Conservation (phyloP, 2,113 vertebrate species). For the Ptychochromis oligacanthus region DNA sequence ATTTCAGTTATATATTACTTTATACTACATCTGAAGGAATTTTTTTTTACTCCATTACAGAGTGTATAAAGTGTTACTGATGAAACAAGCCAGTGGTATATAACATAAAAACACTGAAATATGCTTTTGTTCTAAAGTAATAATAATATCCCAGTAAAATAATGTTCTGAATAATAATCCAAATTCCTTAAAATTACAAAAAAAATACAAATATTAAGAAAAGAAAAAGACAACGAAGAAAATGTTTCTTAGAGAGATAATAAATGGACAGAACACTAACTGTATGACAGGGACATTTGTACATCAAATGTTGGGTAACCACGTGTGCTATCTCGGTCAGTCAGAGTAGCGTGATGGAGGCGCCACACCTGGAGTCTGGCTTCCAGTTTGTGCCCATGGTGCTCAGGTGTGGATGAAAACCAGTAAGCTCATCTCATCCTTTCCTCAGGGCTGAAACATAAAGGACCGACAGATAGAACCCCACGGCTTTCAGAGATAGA, state of each 20-base stretch:
- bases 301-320: not conserved
- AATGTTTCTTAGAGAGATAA: no score
- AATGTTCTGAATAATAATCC: not conserved
- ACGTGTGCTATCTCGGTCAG: constrained; percentile 27
- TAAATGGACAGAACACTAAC: no score
- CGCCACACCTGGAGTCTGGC: constrained; percentile 70
- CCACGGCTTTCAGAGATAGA: constrained; percentile 65
- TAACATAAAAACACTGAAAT: not conserved
- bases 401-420: constrained; percentile 76
- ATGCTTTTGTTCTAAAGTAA: not conserved
- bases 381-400: constrained; percentile 69
- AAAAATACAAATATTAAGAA: fast-evolving
- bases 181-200: not conserved
- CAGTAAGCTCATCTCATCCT: constrained; percentile 76
- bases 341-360: constrained; percentile 35
- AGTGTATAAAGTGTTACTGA: not conserved
- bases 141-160: not conserved
- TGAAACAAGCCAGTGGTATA: not conserved
- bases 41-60: no score
- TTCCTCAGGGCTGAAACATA: constrained; percentile 77
- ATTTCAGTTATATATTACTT: not conserved
- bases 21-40: not conserved
- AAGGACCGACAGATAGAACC: constrained; percentile 74
- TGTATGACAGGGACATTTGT: not conserved
- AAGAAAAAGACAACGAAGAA: no score